Conservation (phyloP, 2,888 invertebrate genomes). For the Cabera pusaria region DNA sequence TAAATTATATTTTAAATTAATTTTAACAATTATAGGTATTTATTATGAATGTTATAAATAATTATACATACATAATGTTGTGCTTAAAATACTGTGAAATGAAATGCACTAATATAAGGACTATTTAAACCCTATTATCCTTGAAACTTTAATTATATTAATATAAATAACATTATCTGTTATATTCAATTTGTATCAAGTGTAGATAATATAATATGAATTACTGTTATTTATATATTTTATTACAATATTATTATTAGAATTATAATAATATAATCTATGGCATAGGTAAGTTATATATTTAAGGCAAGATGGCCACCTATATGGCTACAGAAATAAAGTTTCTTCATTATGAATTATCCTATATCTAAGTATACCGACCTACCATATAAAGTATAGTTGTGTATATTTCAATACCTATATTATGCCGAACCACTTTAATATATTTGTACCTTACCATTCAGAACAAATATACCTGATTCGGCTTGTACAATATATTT, state of each 20-base stretch:
- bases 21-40: constrained; percentile 74
- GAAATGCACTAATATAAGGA: constrained; percentile 78
- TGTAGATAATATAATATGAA: no score
- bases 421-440: constrained; percentile 18
- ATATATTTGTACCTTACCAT: constrained; percentile 14
- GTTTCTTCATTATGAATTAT: constrained; percentile 27
- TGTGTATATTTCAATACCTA: constrained; percentile 70
- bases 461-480: constrained; percentile 49
- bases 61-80: constrained; percentile 69
- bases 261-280: constrained; percentile 18
- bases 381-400: constrained; percentile 60
- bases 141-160: constrained; percentile 1
- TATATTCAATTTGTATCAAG: not conserved
- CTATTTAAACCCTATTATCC: constrained; percentile 40
- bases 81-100: constrained; percentile 75
- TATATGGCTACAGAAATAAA: constrained; percentile 58
- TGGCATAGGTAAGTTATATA: constrained; percentile 27
- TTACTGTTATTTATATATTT: constrained; percentile 10
- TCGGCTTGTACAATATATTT: constrained; percentile 68
- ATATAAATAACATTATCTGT: not conserved
- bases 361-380: constrained; percentile 17
- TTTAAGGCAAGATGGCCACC: constrained; percentile 79
- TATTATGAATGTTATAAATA: constrained; percentile 66
- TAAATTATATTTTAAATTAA: constrained; percentile 68
- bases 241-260: constrained; percentile 3